Base-by-base conservation (phyloP, 1,140 invertebrate species). In the Eufriesea mexicana region DNA sequence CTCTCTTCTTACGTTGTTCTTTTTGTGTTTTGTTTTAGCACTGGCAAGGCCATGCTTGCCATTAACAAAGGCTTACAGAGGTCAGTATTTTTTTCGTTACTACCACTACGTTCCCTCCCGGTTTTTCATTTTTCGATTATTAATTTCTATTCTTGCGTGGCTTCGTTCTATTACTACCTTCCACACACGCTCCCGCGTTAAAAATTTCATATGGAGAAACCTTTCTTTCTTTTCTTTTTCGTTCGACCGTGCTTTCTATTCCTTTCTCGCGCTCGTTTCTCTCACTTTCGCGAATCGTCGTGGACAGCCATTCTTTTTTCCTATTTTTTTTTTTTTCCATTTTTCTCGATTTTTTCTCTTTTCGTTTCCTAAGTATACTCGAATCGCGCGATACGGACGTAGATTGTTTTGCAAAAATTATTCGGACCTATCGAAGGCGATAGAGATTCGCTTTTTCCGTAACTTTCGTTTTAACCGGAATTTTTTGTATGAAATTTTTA, bases 41-140 rank as follows among this genome's bases (percentile, higher is more conserved):
- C 95, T 95, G 96, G 95, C 95, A 98, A 97, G 96, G 96, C 97
- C 93, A 96, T 97, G 95, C 96, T 97, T 95, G 97, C 97, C 95
- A 97, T 97, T 96, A 97, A 97, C 96, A 98, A 97, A 96, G 97
- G 97, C 95, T 96, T 97, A 94, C 97, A 97, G 95, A 96, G 97
- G 96, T 97, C 96, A 96, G 95, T 96, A 96, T 95, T 94, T 93
- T 93, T 93, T 93, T 93, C 86, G 91, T 91, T 92, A 91, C 83
- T 90, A 91, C 85, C 84, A 76, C 82, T 89, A 84, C 75, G 74
- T 84, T 78, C 78, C 81, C 61, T 88, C 73, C 87, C 79, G 76
- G 86, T 86, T 86, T 83, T 57, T 62, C 79, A 57, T 47, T 71
- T 20, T 84, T 86, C 74, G 61, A 76, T 57, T 78, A 84, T 83